Evolutionary conservation across 1,140 invertebrate species (phyloP).

Genomic region (Oncopeltus fasciatus): DNA sequence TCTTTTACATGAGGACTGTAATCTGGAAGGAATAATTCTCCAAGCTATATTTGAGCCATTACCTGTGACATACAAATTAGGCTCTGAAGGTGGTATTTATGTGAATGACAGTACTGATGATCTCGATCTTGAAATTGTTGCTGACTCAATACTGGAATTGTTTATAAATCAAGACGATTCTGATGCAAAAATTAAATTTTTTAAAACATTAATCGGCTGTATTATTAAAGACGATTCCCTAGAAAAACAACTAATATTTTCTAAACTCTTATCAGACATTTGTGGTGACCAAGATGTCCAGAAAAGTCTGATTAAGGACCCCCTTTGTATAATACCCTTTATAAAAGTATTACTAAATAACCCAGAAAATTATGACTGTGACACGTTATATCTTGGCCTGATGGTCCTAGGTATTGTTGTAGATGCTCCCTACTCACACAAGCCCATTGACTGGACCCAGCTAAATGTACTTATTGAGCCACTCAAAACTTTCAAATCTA

Average conservation of each 20-base stretch:
- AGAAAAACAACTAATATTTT: slow-evolving; percentile 11
- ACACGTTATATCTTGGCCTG: slow-evolving; percentile 31
- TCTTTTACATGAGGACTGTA: slow-evolving; percentile 21
- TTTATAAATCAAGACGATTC: slow-evolving; percentile 17
- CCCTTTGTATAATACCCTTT: slow-evolving; percentile 8
- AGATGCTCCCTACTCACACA: slow-evolving; percentile 22
- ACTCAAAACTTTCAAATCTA: slow-evolving; percentile 28
- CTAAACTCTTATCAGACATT: slow-evolving; percentile 13
- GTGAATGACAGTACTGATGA: slow-evolving; percentile 6
- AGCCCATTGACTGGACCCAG: slow-evolving; percentile 26
- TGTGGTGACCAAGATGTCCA: slow-evolving; percentile 6
- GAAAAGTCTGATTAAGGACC: slow-evolving; percentile 5
- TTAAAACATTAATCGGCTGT: slow-evolving; percentile 4
- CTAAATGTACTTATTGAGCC: slow-evolving; percentile 35
- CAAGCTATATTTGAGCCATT: slow-evolving; percentile 26
- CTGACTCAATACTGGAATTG: slow-evolving; percentile 29
- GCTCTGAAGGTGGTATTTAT: slow-evolving; percentile 29
- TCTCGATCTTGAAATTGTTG: slow-evolving; percentile 24
- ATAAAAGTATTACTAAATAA: slow-evolving; percentile 10
- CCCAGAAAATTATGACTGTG: slow-evolving; percentile 20
- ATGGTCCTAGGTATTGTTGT: slow-evolving; percentile 33
- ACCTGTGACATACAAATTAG: slow-evolving; percentile 28
- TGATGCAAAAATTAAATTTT: slow-evolving; percentile 12
- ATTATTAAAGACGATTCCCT: background rate
- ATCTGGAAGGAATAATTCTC: slow-evolving; percentile 25